Evolutionary conservation across 2,888 invertebrate species (phyloP).

Genomic region (Phytoseiulus persimilis): DNA sequence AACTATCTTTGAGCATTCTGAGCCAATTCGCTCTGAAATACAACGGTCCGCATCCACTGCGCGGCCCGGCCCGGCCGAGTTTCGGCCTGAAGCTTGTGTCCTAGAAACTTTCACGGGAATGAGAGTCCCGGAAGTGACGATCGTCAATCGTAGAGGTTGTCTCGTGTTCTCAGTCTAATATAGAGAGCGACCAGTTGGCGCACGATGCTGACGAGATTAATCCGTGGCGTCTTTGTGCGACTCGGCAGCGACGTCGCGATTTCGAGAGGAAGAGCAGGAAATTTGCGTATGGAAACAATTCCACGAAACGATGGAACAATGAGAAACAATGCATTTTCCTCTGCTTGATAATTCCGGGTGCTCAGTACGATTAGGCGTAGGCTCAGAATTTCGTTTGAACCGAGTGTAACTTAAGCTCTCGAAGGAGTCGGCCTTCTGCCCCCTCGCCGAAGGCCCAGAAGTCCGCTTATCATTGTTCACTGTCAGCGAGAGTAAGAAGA

Average conservation of each 20-base stretch:
- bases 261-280: not conserved
- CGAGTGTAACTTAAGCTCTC: not conserved
- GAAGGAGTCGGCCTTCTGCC: too few species aligned
- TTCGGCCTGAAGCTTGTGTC: not conserved
- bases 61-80: too few species aligned
- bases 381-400: not conserved
- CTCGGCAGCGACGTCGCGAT: too few species aligned
- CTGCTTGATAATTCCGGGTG: not conserved
- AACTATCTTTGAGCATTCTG: constrained; percentile 11
- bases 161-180: too few species aligned
- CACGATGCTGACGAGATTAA: not conserved
- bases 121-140: not conserved
- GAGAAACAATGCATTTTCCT: not conserved
- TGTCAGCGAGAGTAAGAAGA: too few species aligned
- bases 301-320: not conserved
- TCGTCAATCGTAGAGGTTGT: too few species aligned
- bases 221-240: too few species aligned
- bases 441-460: too few species aligned
- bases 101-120: not conserved
- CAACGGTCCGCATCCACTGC: not conserved
- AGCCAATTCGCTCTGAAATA: not conserved
- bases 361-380: not conserved
- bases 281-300: not conserved
- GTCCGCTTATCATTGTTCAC: too few species aligned
- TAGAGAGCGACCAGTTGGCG: not conserved